Base-by-base conservation (phyloP, 2,113 vertebrate genomes). In the Aythya baeri region DNA sequence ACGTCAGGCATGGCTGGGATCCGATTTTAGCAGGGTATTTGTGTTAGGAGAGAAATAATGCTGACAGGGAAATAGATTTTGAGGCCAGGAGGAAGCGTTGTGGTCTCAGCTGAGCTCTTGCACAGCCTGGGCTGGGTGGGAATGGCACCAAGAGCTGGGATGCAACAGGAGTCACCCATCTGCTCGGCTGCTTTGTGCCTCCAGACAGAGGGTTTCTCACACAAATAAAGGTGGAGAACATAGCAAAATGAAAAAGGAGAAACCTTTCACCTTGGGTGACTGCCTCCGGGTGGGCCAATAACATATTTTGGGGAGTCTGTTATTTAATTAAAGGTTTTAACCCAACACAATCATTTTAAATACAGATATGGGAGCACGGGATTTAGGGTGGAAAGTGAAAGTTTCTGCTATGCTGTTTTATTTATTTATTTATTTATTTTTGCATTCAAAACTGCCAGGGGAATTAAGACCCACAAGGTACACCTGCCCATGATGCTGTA, bases 161-260 rank as follows among this genome's bases (percentile, higher is more conserved):
- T 15, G 43, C 49, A 54, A 50, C 23, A 43, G 57, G 73, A 83
- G 93, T 32, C 23, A 46, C 27, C 34, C 27, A 50, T 11, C 14
- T 41, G 0, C 41, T 76, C 36, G 2, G 1, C 13, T 83, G 20
- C 16, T 16, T 88, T 3, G 0, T 15, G 32, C 61, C 82, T 79
- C 32, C 26, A 65, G 44, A 38, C 14, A 17, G 7, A 22, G 38
- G 6, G 21, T 17, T 77, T 62, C 18, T 63, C 34, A 5, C 11
- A 44, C 16, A 62, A 20, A 62, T 23, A 34, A 52, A 82, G 17
- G 17, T 17, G 22, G n/a, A 29, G 6, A 84, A 72, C 6, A 22
- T 14, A 57, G 26, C 0, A 0, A 36, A 49, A 16, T 43, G 65
- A 73, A 82, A 82, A 58, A 17, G 6, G 6, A 2, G 10, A 38